Percentiles rank a stretch among this genome's conserved stretches.
These are phyloP conservation scores for Therioaphis trifolii DNA, from an alignment of 2,888 invertebrate genomes.

Conservation along the genomic window DNA sequence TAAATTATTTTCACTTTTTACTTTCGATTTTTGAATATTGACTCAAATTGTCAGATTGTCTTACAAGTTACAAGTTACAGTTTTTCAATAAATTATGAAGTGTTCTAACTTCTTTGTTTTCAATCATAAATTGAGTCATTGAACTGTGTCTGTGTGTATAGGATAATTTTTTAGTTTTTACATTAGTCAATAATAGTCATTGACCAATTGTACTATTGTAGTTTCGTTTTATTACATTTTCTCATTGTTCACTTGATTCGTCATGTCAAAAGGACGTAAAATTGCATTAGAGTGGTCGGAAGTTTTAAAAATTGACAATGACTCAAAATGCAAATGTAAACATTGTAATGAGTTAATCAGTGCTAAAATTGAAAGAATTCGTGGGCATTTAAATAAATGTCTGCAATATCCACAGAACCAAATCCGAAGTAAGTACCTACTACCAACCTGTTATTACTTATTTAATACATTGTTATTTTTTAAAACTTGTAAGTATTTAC, in stretches of 20 bases:
- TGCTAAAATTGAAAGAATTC: conserved; percentile 1
- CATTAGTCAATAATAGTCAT: no score
- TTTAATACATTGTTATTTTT: conserved; percentile 5
- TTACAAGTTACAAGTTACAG: no score
- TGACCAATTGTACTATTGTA: no score
- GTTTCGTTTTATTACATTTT: background rate
- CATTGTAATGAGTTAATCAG: background rate
- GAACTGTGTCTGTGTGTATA: no score
- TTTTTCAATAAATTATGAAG: no score
- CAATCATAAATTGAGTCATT: no score
- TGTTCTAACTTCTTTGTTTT: no score
- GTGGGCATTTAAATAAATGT: conserved; percentile 27
- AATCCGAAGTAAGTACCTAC: conserved; percentile 16
- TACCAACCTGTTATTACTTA: conserved; percentile 1
- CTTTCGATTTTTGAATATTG: background rate
- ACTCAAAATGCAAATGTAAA: background rate
- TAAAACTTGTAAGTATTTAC: conserved; percentile 8
- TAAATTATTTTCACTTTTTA: conserved; percentile 6
- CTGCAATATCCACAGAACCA: conserved; percentile 16
- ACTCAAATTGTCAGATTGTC: no score
- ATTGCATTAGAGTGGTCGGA: conserved; percentile 5
- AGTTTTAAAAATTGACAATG: conserved; percentile 4
- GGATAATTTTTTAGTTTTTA: no score
- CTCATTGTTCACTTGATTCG: background rate
- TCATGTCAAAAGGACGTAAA: conserved; percentile 1